These are phyloP conservation scores for Clarias magur DNA, from an alignment of 2,113 vertebrate species.

Conservation along the genomic window DNA sequence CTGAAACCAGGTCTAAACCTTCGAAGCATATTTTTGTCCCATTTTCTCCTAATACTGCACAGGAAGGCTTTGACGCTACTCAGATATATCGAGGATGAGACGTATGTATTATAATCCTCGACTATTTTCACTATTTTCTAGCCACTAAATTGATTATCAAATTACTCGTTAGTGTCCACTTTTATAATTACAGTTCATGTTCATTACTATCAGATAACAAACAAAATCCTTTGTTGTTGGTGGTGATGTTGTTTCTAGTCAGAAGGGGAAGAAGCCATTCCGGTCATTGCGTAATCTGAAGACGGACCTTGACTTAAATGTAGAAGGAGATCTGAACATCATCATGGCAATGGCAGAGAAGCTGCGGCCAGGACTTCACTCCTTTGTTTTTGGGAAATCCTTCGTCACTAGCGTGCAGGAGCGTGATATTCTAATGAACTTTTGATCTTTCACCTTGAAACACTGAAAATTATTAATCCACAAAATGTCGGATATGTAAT, in stretches of 20 bases:
- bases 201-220: neutral
- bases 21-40: conserved; percentile 89
- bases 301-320: conserved; percentile 87
- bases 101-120: conserved; percentile 76
- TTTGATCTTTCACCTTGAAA: conserved; percentile 67
- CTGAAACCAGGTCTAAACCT: conserved; percentile 90
- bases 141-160: neutral
- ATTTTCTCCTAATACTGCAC: conserved; percentile 93
- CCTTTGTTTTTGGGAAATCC: conserved; percentile 90
- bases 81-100: conserved; percentile 97
- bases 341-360: conserved; percentile 97
- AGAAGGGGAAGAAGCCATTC: conserved; percentile 94
- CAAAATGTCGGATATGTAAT: neutral
- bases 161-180: too few species aligned
- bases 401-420: conserved; percentile 94
- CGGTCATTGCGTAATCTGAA: conserved; percentile 89
- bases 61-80: conserved; percentile 95
- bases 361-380: conserved; percentile 91
- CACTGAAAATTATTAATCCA: neutral
- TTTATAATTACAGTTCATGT: neutral
- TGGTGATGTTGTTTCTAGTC: conserved; percentile 68
- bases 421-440: conserved; percentile 87
- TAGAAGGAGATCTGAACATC: conserved; percentile 95
- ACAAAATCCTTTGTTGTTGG: neutral
- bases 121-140: conserved; percentile 35